Conservation (phyloP, 2,113 vertebrate species). For the Microtus ochrogaster region DNA sequence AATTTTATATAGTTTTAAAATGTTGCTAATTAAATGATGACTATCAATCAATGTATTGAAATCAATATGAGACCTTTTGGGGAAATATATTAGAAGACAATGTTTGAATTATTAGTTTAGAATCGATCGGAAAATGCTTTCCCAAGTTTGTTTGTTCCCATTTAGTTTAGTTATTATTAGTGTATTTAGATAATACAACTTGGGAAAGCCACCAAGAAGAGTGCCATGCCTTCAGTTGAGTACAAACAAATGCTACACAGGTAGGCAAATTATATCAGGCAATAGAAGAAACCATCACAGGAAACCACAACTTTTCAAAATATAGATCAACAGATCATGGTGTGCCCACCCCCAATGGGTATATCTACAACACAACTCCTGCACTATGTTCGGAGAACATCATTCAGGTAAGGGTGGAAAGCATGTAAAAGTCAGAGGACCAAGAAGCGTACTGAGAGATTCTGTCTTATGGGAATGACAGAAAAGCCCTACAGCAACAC, state of each 20-base stretch:
- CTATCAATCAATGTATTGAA: not conserved
- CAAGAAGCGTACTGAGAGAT: not conserved
- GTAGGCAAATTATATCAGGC: not conserved
- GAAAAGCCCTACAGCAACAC: fast-evolving
- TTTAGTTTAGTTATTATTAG: too few species aligned
- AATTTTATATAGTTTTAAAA: not conserved
- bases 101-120: not conserved
- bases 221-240: fast-evolving
- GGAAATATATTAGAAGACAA: not conserved
- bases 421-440: not conserved
- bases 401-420: not conserved
- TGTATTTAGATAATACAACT: not conserved
- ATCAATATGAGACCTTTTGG: not conserved
- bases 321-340: not conserved
- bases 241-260: not conserved
- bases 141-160: too few species aligned
- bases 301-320: not conserved
- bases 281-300: not conserved
- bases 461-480: not conserved
- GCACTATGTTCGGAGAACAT: not conserved
- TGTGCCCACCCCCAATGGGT: not conserved
- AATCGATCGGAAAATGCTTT: not conserved
- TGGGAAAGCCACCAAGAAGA: not conserved
- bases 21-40: not conserved
- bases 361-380: not conserved